Base-by-base conservation (phyloP, 2,797 vertebrate species). In the Melanitta fusca region DNA sequence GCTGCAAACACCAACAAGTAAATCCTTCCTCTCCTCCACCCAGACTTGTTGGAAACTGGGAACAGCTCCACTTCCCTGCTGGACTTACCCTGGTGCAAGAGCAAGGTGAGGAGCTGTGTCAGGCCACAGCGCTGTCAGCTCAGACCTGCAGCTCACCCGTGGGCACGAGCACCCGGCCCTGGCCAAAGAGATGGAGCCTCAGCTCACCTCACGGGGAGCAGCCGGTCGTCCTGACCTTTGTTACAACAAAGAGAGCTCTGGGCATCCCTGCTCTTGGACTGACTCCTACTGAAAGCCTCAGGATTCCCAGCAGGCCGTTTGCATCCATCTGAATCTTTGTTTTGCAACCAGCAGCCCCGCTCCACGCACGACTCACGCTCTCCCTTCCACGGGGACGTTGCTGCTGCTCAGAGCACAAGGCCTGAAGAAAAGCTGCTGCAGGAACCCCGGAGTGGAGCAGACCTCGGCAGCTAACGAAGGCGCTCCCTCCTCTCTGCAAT, bases 161-260 rank as follows among this genome's bases (percentile, higher is more conserved):
- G 13, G 85, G 69, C 85, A 90, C 49, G n/a, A 69, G 61, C 85
- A 70, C 47, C 64, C 78, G 88, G 62, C 24, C 57, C 53, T 24
- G 8, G 11, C 36, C 92, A 79, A 73, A 83, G 68, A 86, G 71
- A 77, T 82, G 89, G 78, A 91, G 43, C 60, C 71, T 81, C 91
- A 54, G 69, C 36, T 45, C 64, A 45, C 65, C 65, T 14, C 71
- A 69, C 56, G 87, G 72, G 53, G 69, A 68, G 61, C 56, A 38
- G 69, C 16, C 61, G 84, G 80, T 92, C 85, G 74, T 56, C 72
- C 39, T 80, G 79, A 60, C 88, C 85, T 85, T 77, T 75, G 74
- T 41, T 92, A 45, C 84, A 62, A 74, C 56, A 89, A 91, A 80
- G 47, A 85, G 68, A 85, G 41, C 47, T 70, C 75, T 87, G 80